Base-by-base conservation (phyloP, 2,113 vertebrate species). In the Caloenas nicobarica region DNA sequence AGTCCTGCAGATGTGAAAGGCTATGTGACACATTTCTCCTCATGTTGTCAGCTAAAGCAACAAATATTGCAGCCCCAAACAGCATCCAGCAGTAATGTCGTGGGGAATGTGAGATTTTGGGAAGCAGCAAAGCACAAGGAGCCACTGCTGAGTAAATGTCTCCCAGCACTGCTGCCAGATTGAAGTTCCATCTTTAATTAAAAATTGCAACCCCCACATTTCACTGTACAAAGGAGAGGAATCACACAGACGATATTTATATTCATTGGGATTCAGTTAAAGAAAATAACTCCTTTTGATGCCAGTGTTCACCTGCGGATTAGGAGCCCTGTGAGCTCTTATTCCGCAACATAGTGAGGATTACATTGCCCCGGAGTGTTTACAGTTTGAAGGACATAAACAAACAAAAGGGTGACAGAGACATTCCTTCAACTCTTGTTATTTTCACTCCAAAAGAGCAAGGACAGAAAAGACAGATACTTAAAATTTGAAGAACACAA, bases 41-140 rank as follows among this genome's bases (percentile, higher is more conserved):
- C 16, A 40, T 8, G 88, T 29, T 78, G 54, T 44, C 25, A 58
- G 19, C 36, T 77, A 42, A 62, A 68, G 50, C 40, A 65, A 15
- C 65, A 17, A 33, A 26, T 64, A 7, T 22, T 51, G 38, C 33
- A 19, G 48, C 19, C 79, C 26, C 38, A 25, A 72, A 33, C 26
- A 57, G 36, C 23, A 5, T 40, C 26, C 44, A 1, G 15, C 3
- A 68, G 69, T 71, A 60, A 65, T 0, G 0, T 13, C 12, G 4
- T 0, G 18, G 25, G 11, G 12, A 9, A 33, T 36, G 4, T 26
- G 78, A 40, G 33, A 12, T 14, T 62, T 66, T 42, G 46, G 42
- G 60, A 61, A 51, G 36, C 42, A n/a, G 23, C 16, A 5, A 28
- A 60, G 10, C n/a, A 34, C 3, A 2, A 56, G 34, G 44, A 89